Percentiles rank a stretch among this genome's conserved stretches.
These are phyloP conservation scores for Drosophila mojavensis DNA, from an alignment of 1,140 invertebrate species.

Conservation along the genomic window DNA sequence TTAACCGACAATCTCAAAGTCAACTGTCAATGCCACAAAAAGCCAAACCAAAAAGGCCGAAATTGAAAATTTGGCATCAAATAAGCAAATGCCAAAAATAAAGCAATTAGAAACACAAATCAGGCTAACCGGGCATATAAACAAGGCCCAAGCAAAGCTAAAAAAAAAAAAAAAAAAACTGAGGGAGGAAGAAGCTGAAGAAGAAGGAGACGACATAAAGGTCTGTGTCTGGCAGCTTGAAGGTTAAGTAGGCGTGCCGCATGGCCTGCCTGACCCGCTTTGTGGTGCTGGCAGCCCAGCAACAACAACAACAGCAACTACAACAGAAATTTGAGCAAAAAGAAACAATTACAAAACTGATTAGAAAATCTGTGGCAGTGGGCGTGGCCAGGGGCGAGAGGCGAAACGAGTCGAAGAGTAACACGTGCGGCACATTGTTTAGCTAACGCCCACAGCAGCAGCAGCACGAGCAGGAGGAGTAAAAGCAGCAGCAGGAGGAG, in stretches of 20 bases:
- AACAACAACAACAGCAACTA: conserved; percentile 23
- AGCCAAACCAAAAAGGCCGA: background rate
- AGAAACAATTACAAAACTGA: conserved; percentile 82
- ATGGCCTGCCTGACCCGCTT: conserved; percentile 22
- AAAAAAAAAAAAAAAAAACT: conserved; percentile 3
- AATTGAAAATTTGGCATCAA: conserved; percentile 12
- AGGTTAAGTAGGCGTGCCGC: conserved; percentile 66
- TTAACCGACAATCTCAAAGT: background rate
- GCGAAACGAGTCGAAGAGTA: conserved; percentile 27
- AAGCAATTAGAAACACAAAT: conserved; percentile 41
- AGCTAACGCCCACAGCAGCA: conserved; percentile 60
- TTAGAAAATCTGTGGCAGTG: conserved; percentile 70
- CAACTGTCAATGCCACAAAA: conserved; percentile 2
- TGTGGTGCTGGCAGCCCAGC: no score
- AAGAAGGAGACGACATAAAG: conserved; percentile 1
- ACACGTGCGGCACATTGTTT: conserved; percentile 69
- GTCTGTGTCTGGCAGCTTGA: conserved; percentile 61
- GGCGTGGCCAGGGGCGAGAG: conserved; percentile 26
- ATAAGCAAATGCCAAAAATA: conserved; percentile 26
- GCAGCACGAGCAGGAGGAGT: no score
- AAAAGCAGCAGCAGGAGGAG: background rate
- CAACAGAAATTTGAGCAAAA: conserved; percentile 36
- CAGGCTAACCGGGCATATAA: conserved; percentile 29
- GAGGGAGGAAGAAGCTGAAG: no score
- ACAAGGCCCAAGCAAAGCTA: conserved; percentile 19